Evolutionary conservation across 1,140 invertebrate species (phyloP).

Genomic region (Copidosoma floridanum): DNA sequence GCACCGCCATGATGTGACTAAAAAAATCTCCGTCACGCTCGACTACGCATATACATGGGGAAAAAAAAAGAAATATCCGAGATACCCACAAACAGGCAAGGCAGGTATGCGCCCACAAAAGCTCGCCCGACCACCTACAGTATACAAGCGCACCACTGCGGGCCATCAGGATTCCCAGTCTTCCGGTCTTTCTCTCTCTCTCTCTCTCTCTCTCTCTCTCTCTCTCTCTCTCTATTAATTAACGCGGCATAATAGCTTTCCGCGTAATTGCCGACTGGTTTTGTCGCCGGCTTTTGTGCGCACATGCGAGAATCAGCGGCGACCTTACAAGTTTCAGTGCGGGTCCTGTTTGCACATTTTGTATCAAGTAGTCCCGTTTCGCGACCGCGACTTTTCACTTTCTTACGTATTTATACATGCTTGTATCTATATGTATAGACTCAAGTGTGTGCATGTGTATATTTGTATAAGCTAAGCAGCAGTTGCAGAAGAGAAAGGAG

Average conservation of each 20-base stretch:
- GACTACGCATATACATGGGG: too few species aligned
- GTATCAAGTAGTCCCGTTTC: too few species aligned
- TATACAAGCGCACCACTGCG: too few species aligned
- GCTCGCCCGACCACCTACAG: too few species aligned
- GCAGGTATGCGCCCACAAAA: too few species aligned
- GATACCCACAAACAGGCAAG: too few species aligned
- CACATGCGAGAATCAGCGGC: too few species aligned
- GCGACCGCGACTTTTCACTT: constrained; percentile 14
- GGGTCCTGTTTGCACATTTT: not conserved
- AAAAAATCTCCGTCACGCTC: too few species aligned
- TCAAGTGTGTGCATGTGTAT: not conserved
- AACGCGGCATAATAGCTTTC: not conserved
- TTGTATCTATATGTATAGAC: not conserved
- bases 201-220: not conserved
- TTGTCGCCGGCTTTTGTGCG: not conserved
- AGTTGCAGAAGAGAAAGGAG: too few species aligned
- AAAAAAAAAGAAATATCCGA: too few species aligned
- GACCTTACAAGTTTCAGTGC: constrained; percentile 15
- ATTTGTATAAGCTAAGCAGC: not conserved
- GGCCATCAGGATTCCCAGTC: too few species aligned
- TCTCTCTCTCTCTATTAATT: not conserved
- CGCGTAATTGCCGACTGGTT: not conserved
- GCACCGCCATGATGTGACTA: too few species aligned
- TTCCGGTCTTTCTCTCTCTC: constrained; percentile 6
- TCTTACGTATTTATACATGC: not conserved